phyloP scores from a whole-genome alignment of 2,797 vertebrate species.

The Chelon auratus region DNA sequence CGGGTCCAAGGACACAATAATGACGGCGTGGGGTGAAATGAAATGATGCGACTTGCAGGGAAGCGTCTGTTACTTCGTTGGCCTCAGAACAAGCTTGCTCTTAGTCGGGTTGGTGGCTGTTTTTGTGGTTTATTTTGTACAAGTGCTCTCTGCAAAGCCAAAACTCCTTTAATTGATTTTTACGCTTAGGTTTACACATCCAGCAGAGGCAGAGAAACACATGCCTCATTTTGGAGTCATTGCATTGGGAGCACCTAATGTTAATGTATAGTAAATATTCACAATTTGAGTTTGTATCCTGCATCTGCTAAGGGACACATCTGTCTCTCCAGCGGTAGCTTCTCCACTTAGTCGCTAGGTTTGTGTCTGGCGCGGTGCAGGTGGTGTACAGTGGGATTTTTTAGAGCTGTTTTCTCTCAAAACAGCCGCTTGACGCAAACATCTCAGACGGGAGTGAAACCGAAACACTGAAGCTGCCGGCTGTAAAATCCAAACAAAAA shows the following conservation, averaged over 20 bases:
- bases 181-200: too few species aligned
- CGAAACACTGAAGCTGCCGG: not conserved
- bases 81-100: too few species aligned
- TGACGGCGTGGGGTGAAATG: too few species aligned
- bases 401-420: not conserved
- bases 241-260: not conserved
- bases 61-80: slow-evolving; percentile 1
- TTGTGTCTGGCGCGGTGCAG: not conserved
- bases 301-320: not conserved
- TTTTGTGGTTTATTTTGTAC: too few species aligned
- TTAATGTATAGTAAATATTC: not conserved
- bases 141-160: too few species aligned
- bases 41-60: slow-evolving; percentile 5
- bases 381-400: not conserved
- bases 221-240: not conserved
- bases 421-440: not conserved
- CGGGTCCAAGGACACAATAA: slow-evolving; percentile 54
- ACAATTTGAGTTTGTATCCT: not conserved
- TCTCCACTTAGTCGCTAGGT: not conserved
- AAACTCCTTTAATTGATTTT: too few species aligned
- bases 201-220: not conserved
- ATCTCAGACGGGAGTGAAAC: not conserved
- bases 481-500: slow-evolving; percentile 6
- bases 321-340: not conserved
- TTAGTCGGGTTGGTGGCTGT: too few species aligned